Percentiles rank a stretch among this genome's conserved stretches.
Evolutionary conservation across 2,113 vertebrate genomes (phyloP).

Genomic region (Physeter macrocephalus): DNA sequence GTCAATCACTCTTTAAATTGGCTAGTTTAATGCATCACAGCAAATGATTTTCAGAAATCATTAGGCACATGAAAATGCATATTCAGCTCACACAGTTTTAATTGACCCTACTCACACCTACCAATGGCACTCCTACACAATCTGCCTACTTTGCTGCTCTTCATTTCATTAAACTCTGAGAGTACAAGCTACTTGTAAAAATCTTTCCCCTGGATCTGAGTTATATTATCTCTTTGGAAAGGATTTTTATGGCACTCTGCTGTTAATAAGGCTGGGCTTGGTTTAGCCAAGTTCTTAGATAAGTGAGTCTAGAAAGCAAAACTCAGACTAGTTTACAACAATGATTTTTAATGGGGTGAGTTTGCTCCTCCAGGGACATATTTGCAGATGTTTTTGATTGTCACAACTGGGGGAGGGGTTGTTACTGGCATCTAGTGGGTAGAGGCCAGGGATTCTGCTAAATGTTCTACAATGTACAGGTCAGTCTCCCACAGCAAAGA

Average conservation of each 20-base stretch:
- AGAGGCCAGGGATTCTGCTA: neutral
- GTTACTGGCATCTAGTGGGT: neutral
- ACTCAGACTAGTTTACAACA: neutral
- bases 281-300: neutral
- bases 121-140: neutral
- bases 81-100: constrained; percentile 31
- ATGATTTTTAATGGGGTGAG: neutral
- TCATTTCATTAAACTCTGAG: neutral
- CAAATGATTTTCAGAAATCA: constrained; percentile 59
- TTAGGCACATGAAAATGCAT: constrained; percentile 48
- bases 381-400: neutral
- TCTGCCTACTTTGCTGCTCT: neutral
- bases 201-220: neutral
- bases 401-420: neutral
- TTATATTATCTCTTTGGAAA: neutral
- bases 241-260: neutral
- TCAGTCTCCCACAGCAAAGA: neutral
- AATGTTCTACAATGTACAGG: neutral
- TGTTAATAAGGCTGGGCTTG: neutral
- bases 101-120: neutral
- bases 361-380: neutral
- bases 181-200: neutral
- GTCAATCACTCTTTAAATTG: constrained; percentile 56
- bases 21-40: constrained; percentile 19
- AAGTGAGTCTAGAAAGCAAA: neutral